Base-by-base conservation (phyloP, 2,113 vertebrate genomes). In the Gobio gobio region DNA sequence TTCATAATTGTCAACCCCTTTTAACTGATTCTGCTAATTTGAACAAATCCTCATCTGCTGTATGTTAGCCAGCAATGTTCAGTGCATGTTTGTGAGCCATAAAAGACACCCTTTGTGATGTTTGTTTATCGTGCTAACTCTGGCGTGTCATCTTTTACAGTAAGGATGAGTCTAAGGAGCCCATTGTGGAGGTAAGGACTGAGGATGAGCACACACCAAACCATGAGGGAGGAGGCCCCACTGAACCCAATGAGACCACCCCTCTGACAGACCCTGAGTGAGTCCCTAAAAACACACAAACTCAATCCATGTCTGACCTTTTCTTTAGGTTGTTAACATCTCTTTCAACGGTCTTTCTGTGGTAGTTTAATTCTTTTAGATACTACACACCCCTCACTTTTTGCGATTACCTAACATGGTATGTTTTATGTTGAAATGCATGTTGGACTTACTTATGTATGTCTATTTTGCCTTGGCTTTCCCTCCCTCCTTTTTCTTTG, bases 151-250 rank as follows among this genome's bases (percentile, higher is more conserved):
- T 40, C 1, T 58, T 59, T 58, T 73, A 86, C 95, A 99, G 98
- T 93, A 99, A 99, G 91, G 98, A 99, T 1, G 98, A 99, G 82
- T 99, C 98, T 14, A 99, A 99, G 94, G 98, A 99, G 91, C 98
- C 98, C 9, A 99, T 99, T 24, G 98, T 99, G 84, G 98, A 99
- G 88, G 97, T 99, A 88, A 95, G 97, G 81, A 97, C 97, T 0
- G 98, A 99, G 90, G 98, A 99, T 51, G 98, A 97, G 63, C 90
- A 93, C 89, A 97, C 95, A 74, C 96, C 97, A 2, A 99, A 97
- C 93, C 97, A 99, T 2, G 97, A 96, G 0, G 96, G 96, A 85
- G 96, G 96, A 18, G 97, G 94, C 43, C 95, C 97, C 88, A 96
- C 94, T 1, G 98, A 99, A 87, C 98, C 98, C 86, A 99, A 97